Percentiles rank a stretch among this genome's conserved stretches.
phyloP scores from a whole-genome alignment of 2,888 invertebrate genomes.

The Julus scanicus region DNA sequence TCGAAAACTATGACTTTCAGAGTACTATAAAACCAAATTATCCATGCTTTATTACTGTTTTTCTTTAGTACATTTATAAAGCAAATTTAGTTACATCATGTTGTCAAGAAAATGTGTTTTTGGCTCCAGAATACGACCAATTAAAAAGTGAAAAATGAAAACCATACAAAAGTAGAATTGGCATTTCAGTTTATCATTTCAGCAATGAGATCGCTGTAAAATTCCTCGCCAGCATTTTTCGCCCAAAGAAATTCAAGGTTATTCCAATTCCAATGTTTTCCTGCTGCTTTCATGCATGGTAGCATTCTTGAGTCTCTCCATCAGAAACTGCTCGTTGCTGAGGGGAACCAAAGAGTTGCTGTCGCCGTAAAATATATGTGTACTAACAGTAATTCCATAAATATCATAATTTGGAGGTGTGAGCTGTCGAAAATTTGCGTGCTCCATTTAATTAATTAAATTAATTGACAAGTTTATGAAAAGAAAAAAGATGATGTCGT shows the following conservation, averaged over 20 bases:
- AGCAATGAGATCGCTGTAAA: neutral
- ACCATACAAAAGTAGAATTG: too few species aligned
- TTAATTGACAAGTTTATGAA: neutral
- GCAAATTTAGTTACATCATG: too few species aligned
- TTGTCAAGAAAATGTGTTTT: too few species aligned
- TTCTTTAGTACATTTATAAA: too few species aligned
- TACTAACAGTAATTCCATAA: neutral
- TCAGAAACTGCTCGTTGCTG: neutral
- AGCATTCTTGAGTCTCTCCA: neutral
- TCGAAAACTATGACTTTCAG: too few species aligned
- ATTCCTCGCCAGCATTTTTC: neutral
- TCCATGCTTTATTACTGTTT: too few species aligned
- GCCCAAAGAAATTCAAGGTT: neutral
- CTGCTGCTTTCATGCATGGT: neutral
- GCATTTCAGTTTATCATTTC: too few species aligned
- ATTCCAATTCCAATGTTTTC: constrained; percentile 7
- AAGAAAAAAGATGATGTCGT: too few species aligned
- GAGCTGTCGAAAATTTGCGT: neutral
- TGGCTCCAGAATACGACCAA: too few species aligned
- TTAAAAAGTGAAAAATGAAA: too few species aligned
- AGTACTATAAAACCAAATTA: too few species aligned
- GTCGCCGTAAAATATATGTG: neutral
- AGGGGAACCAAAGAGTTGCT: neutral
- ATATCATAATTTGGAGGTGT: neutral
- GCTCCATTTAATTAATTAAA: neutral